A percentile compares a stretch with the other conserved stretches of the same genome.
These are phyloP conservation scores for Mesorhabditis sp. DNA, from an alignment of 2,888 invertebrate genomes.

Conservation along the genomic window DNA sequence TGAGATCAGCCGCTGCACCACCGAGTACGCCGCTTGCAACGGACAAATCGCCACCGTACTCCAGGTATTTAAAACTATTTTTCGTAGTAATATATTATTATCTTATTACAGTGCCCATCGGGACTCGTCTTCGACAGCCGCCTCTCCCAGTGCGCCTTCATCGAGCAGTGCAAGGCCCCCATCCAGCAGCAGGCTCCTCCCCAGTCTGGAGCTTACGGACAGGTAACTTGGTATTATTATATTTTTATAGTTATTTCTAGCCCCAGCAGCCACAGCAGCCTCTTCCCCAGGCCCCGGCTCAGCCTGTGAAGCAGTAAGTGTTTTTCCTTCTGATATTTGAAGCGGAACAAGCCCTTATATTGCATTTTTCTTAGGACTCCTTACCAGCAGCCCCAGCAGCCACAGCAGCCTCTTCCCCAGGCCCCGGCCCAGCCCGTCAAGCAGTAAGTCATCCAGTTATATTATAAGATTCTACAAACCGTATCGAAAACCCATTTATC, in stretches of 20 bases:
- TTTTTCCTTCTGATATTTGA: no score
- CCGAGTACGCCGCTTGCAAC: slow-evolving; percentile 19
- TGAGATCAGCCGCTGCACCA: slow-evolving; percentile 18
- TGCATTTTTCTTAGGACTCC: no score
- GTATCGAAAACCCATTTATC: no score
- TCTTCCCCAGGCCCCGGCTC: no score
- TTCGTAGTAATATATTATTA: no score
- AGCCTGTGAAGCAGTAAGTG: no score
- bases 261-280: background rate
- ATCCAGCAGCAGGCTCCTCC: slow-evolving; percentile 8
- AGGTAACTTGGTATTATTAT: background rate
- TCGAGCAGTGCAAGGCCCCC: slow-evolving; percentile 16
- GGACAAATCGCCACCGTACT: background rate
- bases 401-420: background rate
- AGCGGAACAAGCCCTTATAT: no score
- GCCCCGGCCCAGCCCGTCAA: no score
- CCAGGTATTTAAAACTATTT: background rate
- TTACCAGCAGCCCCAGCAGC: background rate
- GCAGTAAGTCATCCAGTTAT: no score
- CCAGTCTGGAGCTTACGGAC: background rate
- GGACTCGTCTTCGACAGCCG: slow-evolving; percentile 22
- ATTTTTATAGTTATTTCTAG: background rate
- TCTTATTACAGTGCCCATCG: slow-evolving; percentile 16
- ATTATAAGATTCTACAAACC: no score
- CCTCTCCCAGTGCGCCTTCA: slow-evolving; percentile 22